Base-by-base conservation (phyloP, 2,888 invertebrate species). In the Drosophila subquinaria region DNA sequence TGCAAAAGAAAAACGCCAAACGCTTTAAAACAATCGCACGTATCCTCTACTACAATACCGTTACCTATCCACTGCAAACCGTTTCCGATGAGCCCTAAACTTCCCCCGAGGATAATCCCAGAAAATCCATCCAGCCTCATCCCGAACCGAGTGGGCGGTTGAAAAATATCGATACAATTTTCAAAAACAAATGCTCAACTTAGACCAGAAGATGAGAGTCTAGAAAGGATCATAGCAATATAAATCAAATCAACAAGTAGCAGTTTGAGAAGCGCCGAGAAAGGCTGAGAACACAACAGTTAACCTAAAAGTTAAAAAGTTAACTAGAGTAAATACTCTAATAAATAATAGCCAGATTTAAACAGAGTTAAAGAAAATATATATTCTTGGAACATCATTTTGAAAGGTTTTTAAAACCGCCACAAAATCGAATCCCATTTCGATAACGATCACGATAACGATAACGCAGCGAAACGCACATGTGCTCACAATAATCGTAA, bases 21-120 rank as follows among this genome's bases (percentile, higher is more conserved):
- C 91, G 91, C 90, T 91, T 90, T 90, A 91, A 90, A 90, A 90
- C 91, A 88, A 91, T 91, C 91, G 91, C 91, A 91, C 91, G 91
- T 86, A 91, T 91, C 91, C 91, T 91, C 71, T 91, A 91, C 87
- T 91, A 91, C 84, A 91, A 91, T 82, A 90, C 91, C 90, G 88
- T 91, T 69, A 90, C 91, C 90, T 91, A 90, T 81, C 90, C 90
- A 48, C 79, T 90, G 79, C 88, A 91, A 86, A 76, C 91, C 75
- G 67, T 82, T 73, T 87, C 88, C 81, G 90, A 91, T 75, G 91
- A 90, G 76, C 78, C 88, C 79, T 87, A 86, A 84, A 65, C 13
- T 66, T 13, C 52, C 71, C 71, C 69, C 53, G 6, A 51, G 45
- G 17, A 35, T 33, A 35, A 35, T 35, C 68, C 76, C 64, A 64